Evolutionary conservation across 1,140 invertebrate genomes (phyloP).

Genomic region (Arctopsyche grandis): DNA sequence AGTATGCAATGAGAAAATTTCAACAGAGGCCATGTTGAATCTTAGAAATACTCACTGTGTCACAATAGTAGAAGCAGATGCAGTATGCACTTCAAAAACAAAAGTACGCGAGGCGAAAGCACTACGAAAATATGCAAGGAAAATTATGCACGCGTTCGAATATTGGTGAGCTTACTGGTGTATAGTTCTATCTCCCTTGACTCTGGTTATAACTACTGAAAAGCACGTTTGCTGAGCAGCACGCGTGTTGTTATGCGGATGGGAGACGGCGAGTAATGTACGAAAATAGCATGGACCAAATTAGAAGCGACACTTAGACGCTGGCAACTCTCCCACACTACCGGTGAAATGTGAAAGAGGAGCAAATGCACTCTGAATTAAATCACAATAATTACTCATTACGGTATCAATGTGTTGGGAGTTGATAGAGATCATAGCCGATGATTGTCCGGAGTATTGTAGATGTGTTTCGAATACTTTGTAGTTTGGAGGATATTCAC

Average conservation of each 20-base stretch:
- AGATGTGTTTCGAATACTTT: too few relatives aligned
- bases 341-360: conserved; percentile 36
- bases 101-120: neutral
- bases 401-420: neutral
- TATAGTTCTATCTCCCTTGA: conserved; percentile 26
- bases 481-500: too few relatives aligned
- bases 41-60: neutral
- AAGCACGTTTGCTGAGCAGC: conserved; percentile 11
- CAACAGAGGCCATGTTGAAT: conserved; percentile 1
- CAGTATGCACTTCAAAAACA: conserved; percentile 1
- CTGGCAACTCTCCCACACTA: conserved; percentile 29
- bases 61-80: neutral
- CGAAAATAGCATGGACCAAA: conserved; percentile 32
- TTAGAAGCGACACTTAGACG: conserved; percentile 36
- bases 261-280: conserved; percentile 37
- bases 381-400: neutral
- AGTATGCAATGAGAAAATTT: neutral
- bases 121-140: conserved; percentile 6
- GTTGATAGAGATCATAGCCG: too few relatives aligned
- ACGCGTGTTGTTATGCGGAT: conserved; percentile 39
- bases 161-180: conserved; percentile 11
- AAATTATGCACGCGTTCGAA: conserved; percentile 15
- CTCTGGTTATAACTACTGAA: conserved; percentile 39
- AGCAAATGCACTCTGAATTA: conserved; percentile 25
- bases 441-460: neutral